Evolutionary conservation across 2,113 vertebrate species (phyloP), one percentile per base, ranked within the genome.

Genomic region (Actenoides hombroni): DNA sequence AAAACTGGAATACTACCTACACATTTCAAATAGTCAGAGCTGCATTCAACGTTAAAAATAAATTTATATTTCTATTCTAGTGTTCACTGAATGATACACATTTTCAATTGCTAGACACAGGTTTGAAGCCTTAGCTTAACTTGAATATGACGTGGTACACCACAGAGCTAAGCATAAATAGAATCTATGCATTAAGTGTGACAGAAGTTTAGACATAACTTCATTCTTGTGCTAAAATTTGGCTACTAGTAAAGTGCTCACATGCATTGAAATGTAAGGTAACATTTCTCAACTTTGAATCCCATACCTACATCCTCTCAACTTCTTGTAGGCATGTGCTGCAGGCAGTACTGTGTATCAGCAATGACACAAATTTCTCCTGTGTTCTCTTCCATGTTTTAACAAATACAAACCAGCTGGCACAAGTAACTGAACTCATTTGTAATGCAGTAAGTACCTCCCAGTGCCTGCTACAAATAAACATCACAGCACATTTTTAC

Each of bases 241-340:
- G 4, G 16, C 31, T 74, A 65, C 31, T 16, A 60, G 29, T 33
- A 94, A 93, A 92, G 81, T 1, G 2, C 8, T 16, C n/a, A 35
- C 15, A 49, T 23, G 15, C 12, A 82, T 1, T 8, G 2, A 71
- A 76, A 65, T 0, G 4, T 2, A 71, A 54, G 70, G 57, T 15
- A 86, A 48, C 9, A 42, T 33, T 46, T 78, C 42, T 40, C 42
- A 81, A 35, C 31, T 67, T 40, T 16, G 33, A 79, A 31, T 42
- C 26, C 21, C 4, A 0, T 11, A 46, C 11, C n/a, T n/a, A 40
- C 2, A 59, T 40, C 10, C 46, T 17, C 11, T 68, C 31, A 75
- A 26, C 19, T 60, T 78, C 69, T 14, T 35, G 16, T 3, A 78
- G 31, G 11, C 25, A 10, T 15, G 13, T 21, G 31, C 60, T 78